phyloP scores from a whole-genome alignment of 2,888 invertebrate species.

The Acheta domesticus region DNA sequence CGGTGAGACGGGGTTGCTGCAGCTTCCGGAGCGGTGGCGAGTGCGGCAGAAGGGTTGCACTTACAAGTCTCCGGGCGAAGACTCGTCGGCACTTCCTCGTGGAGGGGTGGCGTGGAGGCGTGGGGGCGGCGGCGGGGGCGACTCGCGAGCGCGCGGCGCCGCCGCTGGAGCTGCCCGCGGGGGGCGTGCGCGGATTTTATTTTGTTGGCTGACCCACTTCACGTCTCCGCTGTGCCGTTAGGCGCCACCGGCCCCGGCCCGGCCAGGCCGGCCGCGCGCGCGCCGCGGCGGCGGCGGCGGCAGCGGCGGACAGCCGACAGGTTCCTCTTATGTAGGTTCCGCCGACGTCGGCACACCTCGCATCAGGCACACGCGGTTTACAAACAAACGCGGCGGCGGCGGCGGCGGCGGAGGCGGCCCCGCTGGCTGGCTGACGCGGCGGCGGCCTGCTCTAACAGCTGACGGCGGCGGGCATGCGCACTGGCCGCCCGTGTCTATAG shows the following conservation, averaged over 20 bases:
- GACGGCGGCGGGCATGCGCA: not conserved
- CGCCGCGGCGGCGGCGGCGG: not conserved
- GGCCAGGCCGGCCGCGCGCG: not conserved
- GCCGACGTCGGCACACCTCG: not conserved
- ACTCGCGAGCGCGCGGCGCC: not conserved
- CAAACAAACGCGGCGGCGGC: not conserved
- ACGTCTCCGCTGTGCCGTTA: not conserved
- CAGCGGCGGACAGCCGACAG: not conserved
- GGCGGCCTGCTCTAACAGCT: not conserved
- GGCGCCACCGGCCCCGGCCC: slow-evolving; percentile 1
- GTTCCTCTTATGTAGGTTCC: slow-evolving; percentile 18
- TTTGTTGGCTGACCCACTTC: slow-evolving; percentile 8
- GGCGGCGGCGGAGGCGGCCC: not conserved
- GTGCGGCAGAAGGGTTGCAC: not conserved
- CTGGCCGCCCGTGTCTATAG: not conserved
- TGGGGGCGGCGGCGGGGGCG: no score
- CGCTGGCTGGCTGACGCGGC: not conserved
- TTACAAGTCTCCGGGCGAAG: not conserved
- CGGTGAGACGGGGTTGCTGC: not conserved
- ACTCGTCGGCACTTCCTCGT: not conserved
- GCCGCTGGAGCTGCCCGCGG: not conserved
- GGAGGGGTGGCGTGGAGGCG: not conserved
- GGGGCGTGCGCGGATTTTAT: not conserved
- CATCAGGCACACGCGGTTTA: not conserved
- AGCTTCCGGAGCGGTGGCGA: not conserved